Percentiles rank a stretch among this genome's conserved stretches.
Conservation (phyloP, 2,113 vertebrate genomes). For the Phalacrocorax brasilianus region DNA sequence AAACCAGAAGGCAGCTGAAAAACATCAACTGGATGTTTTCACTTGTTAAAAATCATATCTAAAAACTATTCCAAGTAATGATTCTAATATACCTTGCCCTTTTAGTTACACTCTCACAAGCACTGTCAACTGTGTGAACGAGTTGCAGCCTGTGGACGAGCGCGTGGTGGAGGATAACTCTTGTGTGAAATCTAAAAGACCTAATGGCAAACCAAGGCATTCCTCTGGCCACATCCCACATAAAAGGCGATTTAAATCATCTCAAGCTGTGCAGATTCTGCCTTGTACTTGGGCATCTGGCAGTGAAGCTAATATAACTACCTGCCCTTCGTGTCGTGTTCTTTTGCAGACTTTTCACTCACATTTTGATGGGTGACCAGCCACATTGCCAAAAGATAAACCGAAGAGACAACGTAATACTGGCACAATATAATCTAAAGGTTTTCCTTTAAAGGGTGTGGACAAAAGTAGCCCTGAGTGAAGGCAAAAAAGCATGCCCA, state of each 20-base stretch:
- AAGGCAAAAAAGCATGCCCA: not conserved
- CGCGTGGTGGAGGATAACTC: not conserved
- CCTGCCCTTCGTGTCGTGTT: not conserved
- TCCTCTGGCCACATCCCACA: slow-evolving; percentile 33
- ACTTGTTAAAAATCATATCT: not conserved
- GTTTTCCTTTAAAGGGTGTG: not conserved
- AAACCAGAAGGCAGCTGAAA: not conserved
- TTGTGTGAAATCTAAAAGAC: not conserved
- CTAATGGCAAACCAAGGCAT: slow-evolving; percentile 42
- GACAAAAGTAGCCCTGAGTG: not conserved
- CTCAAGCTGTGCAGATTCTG: not conserved
- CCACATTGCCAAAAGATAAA: not conserved
- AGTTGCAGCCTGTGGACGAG: not conserved
- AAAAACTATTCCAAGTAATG: not conserved
- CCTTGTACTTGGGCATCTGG: not conserved
- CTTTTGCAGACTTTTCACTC: not conserved
- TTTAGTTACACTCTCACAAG: not conserved
- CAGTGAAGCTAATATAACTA: not conserved
- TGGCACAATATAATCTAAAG: not conserved
- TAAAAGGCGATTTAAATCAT: not conserved
- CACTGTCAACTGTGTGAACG: not conserved
- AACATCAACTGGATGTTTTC: not conserved
- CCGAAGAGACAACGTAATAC: not conserved
- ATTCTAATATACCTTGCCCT: not conserved
- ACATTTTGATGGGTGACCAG: not conserved